These are phyloP conservation scores for Caenorhabditis angaria DNA, from an alignment of 2,888 invertebrate genomes.

Conservation along the genomic window DNA sequence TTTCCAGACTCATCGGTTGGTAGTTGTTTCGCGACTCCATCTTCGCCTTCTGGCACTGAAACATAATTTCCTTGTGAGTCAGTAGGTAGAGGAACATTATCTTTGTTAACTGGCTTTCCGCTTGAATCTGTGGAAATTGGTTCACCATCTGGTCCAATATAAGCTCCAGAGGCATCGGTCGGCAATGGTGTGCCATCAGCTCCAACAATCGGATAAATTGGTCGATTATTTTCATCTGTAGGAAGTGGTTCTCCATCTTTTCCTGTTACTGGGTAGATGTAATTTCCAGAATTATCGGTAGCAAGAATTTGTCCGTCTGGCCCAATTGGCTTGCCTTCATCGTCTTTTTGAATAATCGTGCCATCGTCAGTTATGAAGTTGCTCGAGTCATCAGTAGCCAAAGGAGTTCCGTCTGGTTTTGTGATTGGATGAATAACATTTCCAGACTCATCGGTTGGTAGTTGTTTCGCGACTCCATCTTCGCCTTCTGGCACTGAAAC, in stretches of 20 bases:
- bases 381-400: constrained; percentile 47
- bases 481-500: constrained; percentile 13
- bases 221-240: constrained; percentile 15
- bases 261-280: constrained; percentile 43
- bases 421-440: constrained; percentile 31
- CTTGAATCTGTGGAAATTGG: constrained; percentile 24
- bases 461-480: not conserved
- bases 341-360: constrained; percentile 35
- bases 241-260: constrained; percentile 24
- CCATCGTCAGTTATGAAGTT: constrained; percentile 42
- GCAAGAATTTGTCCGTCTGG: constrained; percentile 47
- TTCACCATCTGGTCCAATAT: constrained; percentile 39
- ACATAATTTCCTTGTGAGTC: constrained; percentile 25
- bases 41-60: constrained; percentile 12
- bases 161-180: constrained; percentile 30
- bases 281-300: constrained; percentile 40
- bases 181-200: constrained; percentile 26
- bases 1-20: constrained; percentile 40
- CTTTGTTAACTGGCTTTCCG: constrained; percentile 24
- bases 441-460: constrained; percentile 31
- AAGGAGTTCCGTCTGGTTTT: constrained; percentile 30
- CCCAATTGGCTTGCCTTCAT: constrained; percentile 41
- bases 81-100: constrained; percentile 40
- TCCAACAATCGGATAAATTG: constrained; percentile 27
- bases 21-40: constrained; percentile 21